Percentiles rank a stretch among this genome's conserved stretches.
Evolutionary conservation across 2,113 vertebrate genomes (phyloP).

Genomic region (Saguinus midas): DNA sequence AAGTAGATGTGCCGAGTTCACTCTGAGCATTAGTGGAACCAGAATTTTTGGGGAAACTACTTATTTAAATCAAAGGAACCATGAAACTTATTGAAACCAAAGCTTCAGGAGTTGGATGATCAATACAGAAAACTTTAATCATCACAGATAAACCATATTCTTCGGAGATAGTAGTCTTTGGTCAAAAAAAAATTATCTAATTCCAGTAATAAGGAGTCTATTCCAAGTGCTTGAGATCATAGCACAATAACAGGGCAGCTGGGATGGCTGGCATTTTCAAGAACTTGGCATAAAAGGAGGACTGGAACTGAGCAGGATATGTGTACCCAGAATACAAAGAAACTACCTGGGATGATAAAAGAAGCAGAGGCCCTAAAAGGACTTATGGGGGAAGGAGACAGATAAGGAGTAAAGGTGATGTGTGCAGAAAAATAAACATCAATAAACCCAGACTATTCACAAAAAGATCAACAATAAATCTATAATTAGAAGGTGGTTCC

Average conservation of each 20-base stretch:
- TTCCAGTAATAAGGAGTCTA: background rate
- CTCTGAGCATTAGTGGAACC: background rate
- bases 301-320: background rate
- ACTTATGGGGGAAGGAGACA: background rate
- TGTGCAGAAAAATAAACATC: background rate
- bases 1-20: background rate
- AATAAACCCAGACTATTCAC: background rate
- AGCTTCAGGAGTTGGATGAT: background rate
- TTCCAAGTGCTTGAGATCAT: background rate
- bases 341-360: no score
- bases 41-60: background rate
- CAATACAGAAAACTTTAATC: background rate
- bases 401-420: background rate
- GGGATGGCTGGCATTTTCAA: background rate
- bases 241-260: background rate
- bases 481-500: background rate
- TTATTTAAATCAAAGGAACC: background rate
- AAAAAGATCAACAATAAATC: background rate
- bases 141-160: background rate
- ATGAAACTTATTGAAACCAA: background rate
- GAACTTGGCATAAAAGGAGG: background rate
- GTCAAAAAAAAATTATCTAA: background rate
- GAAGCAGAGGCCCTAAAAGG: background rate
- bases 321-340: no score
- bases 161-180: background rate